Conservation (phyloP, 2,888 invertebrate genomes). For the Diplolepis rosae region DNA sequence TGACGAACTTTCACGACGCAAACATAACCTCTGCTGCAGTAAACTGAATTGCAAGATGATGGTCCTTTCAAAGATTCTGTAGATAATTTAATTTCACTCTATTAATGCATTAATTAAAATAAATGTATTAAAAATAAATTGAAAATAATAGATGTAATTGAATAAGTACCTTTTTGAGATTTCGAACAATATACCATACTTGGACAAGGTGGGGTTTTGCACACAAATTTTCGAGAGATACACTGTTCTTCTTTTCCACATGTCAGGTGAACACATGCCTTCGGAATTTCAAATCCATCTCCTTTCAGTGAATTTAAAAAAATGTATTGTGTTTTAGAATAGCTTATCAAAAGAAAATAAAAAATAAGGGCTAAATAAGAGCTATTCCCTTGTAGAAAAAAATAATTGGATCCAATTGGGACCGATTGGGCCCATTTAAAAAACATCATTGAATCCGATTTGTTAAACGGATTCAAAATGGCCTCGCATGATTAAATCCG, state of each 20-base stretch:
- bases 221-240: slow-evolving; percentile 62
- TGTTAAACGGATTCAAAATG: no score
- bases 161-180: slow-evolving; percentile 58
- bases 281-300: slow-evolving; percentile 35
- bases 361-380: no score
- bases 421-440: no score
- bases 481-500: no score
- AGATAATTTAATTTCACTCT: not conserved
- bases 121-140: not conserved
- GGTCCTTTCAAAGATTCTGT: slow-evolving; percentile 63
- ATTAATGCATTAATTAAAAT: not conserved
- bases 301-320: not conserved
- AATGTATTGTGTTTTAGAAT: no score
- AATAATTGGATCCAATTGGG: no score
- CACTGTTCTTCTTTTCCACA: slow-evolving; percentile 57
- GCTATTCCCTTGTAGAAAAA: no score
- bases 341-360: no score
- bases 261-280: slow-evolving; percentile 53
- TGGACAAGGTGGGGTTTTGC: slow-evolving; percentile 60
- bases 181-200: slow-evolving; percentile 63
- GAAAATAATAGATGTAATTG: not conserved
- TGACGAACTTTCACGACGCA: slow-evolving; percentile 56
- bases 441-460: no score
- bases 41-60: slow-evolving; percentile 57
- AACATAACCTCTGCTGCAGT: slow-evolving; percentile 56